Percentiles rank a stretch among this genome's conserved stretches.
These are phyloP conservation scores for Tigriopus californicus DNA, from an alignment of 2,888 invertebrate genomes.

Conservation along the genomic window DNA sequence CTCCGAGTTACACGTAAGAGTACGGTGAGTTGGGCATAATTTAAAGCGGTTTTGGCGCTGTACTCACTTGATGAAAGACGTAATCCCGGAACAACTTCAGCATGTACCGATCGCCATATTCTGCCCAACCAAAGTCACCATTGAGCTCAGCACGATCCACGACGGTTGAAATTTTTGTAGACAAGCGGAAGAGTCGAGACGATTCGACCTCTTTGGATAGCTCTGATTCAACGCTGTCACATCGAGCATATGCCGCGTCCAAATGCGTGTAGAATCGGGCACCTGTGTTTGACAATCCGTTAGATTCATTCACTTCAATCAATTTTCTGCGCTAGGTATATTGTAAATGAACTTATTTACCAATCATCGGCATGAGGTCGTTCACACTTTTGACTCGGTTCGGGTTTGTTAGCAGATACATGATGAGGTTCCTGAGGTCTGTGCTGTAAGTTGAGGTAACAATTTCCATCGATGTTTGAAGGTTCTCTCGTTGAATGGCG, in stretches of 20 bases:
- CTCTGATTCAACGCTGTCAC: slow-evolving; percentile 75
- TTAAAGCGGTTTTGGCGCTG: not conserved
- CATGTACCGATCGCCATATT: slow-evolving; percentile 96
- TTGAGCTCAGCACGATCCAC: slow-evolving; percentile 88
- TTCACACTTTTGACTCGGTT: slow-evolving; percentile 43
- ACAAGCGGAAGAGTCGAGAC: slow-evolving; percentile 69
- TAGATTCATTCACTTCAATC: not conserved
- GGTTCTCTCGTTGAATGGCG: slow-evolving; percentile 67
- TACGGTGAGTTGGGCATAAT: not conserved
- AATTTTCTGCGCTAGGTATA: not conserved
- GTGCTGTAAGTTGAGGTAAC: slow-evolving; percentile 56
- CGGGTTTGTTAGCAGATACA: slow-evolving; percentile 38
- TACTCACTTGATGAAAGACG: slow-evolving; percentile 60
- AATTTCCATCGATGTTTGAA: slow-evolving; percentile 69
- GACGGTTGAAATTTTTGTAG: slow-evolving; percentile 78
- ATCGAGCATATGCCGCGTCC: slow-evolving; percentile 67
- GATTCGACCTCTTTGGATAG: slow-evolving; percentile 85
- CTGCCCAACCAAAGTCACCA: slow-evolving; percentile 85
- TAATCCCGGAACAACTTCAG: slow-evolving; percentile 93
- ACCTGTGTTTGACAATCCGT: slow-evolving; percentile 24
- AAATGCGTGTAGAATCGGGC: slow-evolving; percentile 90
- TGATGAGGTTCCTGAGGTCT: slow-evolving; percentile 24
- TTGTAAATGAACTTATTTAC: slow-evolving; percentile 21
- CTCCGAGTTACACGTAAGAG: too few relatives aligned
- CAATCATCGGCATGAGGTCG: slow-evolving; percentile 98